Percentiles rank a stretch among this genome's conserved stretches.
Evolutionary conservation across 1,140 invertebrate genomes (phyloP).

Genomic region (Stegodyphus mimosarum): DNA sequence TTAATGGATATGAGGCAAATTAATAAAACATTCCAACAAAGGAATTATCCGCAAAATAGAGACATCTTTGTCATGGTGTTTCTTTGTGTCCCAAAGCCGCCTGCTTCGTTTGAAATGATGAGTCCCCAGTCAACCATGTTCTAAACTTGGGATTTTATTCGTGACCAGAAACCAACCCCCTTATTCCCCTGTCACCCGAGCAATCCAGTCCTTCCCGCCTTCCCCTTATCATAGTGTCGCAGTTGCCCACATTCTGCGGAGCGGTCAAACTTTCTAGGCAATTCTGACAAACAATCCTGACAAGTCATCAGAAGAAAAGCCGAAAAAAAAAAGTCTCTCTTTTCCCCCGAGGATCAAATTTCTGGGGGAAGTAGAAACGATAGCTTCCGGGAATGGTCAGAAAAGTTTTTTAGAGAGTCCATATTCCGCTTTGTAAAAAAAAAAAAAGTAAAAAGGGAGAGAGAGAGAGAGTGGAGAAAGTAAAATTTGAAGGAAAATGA

Average conservation of each 20-base stretch:
- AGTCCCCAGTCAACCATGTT: too few relatives aligned
- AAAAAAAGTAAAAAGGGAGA: not conserved
- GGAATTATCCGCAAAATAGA: too few relatives aligned
- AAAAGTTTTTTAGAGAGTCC: not conserved
- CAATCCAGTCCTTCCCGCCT: too few relatives aligned
- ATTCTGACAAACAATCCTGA: slow-evolving; percentile 41
- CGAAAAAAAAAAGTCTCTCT: not conserved
- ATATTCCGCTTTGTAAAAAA: not conserved
- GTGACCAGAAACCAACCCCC: not conserved
- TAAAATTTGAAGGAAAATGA: slow-evolving; percentile 40
- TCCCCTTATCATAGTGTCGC: not conserved
- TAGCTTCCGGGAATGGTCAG: slow-evolving; percentile 29
- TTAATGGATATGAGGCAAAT: too few relatives aligned
- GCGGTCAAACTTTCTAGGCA: slow-evolving; percentile 29
- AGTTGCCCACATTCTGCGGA: not conserved
- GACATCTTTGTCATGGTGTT: too few relatives aligned
- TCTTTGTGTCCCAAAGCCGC: too few relatives aligned
- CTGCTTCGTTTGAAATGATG: not conserved
- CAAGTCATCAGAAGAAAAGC: slow-evolving; percentile 33
- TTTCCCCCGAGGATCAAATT: slow-evolving; percentile 38
- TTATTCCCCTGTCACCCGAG: not conserved
- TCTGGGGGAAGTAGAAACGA: not conserved
- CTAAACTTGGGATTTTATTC: not conserved
- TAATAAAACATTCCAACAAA: too few relatives aligned
- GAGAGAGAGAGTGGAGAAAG: too few relatives aligned